Evolutionary conservation across 35 echinoderm and acorn worm genomes (phyloP).

Genomic region (Stichopus chloronotus): DNA sequence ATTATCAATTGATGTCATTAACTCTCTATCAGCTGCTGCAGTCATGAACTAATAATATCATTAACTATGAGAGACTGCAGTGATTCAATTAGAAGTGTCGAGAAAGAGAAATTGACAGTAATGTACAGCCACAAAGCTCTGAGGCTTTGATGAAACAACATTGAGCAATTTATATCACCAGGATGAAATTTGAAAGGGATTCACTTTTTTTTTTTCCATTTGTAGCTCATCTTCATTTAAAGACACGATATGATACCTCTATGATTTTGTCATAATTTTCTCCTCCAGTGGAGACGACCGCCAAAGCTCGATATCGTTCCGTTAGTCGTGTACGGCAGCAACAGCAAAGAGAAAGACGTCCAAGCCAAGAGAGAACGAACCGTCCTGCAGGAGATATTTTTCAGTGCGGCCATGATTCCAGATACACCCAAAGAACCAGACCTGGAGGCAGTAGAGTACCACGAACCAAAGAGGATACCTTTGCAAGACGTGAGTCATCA

Average conservation of each 20-base stretch:
- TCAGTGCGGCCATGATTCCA: constrained; percentile 79
- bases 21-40: too few relatives aligned
- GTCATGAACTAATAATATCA: too few relatives aligned
- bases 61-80: too few relatives aligned
- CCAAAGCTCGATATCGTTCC: constrained; percentile 39
- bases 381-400: constrained; percentile 90
- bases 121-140: too few relatives aligned
- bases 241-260: neutral
- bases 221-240: neutral
- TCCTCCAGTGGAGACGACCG: constrained; percentile 71
- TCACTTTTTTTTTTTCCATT: too few relatives aligned
- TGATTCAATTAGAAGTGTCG: too few relatives aligned
- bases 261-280: neutral
- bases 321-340: constrained; percentile 52
- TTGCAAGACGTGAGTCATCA: constrained; percentile 93
- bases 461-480: constrained; percentile 74
- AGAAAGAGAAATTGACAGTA: too few relatives aligned
- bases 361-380: constrained; percentile 82
- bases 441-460: constrained; percentile 70
- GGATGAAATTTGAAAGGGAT: too few relatives aligned
- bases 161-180: too few relatives aligned
- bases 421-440: constrained; percentile 90
- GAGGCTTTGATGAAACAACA: too few relatives aligned
- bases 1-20: too few relatives aligned
- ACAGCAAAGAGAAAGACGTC: constrained; percentile 74